Conservation (phyloP, 2,797 vertebrate genomes). For the Eutrigla gurnardus region DNA sequence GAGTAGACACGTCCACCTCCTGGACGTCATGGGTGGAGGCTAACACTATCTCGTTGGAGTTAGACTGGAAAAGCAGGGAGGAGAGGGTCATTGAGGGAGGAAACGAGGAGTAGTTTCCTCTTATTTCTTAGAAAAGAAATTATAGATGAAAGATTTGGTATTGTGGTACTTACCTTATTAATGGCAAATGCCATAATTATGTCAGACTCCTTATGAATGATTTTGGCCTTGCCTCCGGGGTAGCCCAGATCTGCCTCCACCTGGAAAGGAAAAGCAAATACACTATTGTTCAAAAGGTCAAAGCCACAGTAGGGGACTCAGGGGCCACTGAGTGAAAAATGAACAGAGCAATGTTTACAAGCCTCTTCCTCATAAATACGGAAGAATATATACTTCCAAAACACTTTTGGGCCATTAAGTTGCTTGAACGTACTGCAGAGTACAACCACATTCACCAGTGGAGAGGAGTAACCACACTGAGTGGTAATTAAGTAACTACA, state of each 20-base stretch:
- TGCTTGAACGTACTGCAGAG: not conserved
- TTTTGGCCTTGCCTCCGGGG: conserved; percentile 97
- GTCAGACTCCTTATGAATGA: conserved; percentile 98
- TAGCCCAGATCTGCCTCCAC: conserved; percentile 98
- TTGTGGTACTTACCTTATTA: conserved; percentile 88
- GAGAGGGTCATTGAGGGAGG: not conserved
- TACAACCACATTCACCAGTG: conserved; percentile 18
- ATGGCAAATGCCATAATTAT: conserved; percentile 99
- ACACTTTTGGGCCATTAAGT: no score
- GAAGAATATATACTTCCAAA: no score
- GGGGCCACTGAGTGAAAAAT: not conserved
- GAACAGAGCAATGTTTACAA: not conserved
- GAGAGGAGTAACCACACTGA: conserved; percentile 16
- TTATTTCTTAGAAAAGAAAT: not conserved
- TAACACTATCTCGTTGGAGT: conserved; percentile 95
- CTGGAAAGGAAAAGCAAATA: conserved; percentile 80
- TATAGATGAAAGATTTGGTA: not conserved
- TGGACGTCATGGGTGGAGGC: conserved; percentile 98
- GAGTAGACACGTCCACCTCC: conserved; percentile 94
- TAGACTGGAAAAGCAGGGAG: conserved; percentile 83
- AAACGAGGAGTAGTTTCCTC: not conserved
- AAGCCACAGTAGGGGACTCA: not conserved
- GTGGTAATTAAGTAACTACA: conserved; percentile 8
- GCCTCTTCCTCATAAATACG: not conserved
- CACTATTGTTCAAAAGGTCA: conserved; percentile 7